phyloP scores from a whole-genome alignment of 2,888 invertebrate genomes.

The Raillietiella orientalis region DNA sequence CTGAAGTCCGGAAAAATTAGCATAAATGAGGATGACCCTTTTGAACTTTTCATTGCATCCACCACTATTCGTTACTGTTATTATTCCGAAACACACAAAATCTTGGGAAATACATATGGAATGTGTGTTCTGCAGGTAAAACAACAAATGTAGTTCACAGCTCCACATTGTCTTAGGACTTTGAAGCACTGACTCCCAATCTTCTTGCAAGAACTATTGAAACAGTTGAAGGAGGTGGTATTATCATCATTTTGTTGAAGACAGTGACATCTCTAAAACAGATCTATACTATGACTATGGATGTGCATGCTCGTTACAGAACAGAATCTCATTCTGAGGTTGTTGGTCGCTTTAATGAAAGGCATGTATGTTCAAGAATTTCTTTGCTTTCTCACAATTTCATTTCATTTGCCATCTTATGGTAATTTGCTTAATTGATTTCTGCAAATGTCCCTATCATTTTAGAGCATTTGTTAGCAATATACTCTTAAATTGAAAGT shows the following conservation, averaged over 20 bases:
- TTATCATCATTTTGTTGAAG: conserved; percentile 57
- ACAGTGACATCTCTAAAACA: conserved; percentile 63
- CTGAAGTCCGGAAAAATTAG: conserved; percentile 57
- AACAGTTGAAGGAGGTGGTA: conserved; percentile 89
- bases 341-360: conserved; percentile 78
- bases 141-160: conserved; percentile 2
- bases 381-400: background rate
- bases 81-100: conserved; percentile 87
- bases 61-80: conserved; percentile 91
- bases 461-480: background rate
- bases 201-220: conserved; percentile 81
- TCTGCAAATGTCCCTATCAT: background rate
- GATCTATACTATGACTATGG: conserved; percentile 87
- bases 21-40: conserved; percentile 77
- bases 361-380: conserved; percentile 14
- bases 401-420: no score
- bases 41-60: conserved; percentile 78
- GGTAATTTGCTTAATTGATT: no score
- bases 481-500: no score
- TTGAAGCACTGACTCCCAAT: conserved; percentile 92
- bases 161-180: conserved; percentile 26
- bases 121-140: conserved; percentile 65
- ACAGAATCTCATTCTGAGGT: conserved; percentile 80
- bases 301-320: conserved; percentile 76
- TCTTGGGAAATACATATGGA: conserved; percentile 86